phyloP scores from a whole-genome alignment of 2,797 vertebrate species.

The Staurois parvus region DNA sequence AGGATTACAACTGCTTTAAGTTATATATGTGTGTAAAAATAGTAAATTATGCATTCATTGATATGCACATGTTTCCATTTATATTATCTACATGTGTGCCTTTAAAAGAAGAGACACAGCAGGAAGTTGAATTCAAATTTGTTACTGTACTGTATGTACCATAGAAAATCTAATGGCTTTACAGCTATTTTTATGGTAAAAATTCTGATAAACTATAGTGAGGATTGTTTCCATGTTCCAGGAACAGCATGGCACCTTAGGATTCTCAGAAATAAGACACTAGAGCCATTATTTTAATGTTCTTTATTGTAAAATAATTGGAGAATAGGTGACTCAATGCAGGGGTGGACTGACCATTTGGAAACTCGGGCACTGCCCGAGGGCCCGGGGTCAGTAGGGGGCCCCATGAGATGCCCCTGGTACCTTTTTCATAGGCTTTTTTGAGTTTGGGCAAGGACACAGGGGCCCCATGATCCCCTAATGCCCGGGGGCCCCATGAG shows the following conservation, averaged over 20 bases:
- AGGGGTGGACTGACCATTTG: no score
- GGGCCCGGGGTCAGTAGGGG: no score
- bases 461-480: no score
- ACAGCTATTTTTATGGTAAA: neutral
- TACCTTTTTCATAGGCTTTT: no score
- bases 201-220: neutral
- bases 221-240: neutral
- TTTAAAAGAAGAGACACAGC: conserved; percentile 1
- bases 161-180: neutral
- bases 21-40: neutral
- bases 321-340: conserved; percentile 1
- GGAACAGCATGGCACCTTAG: neutral
- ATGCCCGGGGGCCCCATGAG: no score
- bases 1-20: no score
- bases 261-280: neutral
- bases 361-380: no score
- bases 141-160: neutral
- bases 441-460: no score
- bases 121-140: neutral
- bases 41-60: neutral
- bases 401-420: no score
- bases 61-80: conserved; percentile 5
- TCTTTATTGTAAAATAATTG: neutral
- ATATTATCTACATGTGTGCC: neutral
- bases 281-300: neutral